Evolutionary conservation across 2,888 invertebrate genomes (phyloP).

Genomic region (Lithosia quadra): DNA sequence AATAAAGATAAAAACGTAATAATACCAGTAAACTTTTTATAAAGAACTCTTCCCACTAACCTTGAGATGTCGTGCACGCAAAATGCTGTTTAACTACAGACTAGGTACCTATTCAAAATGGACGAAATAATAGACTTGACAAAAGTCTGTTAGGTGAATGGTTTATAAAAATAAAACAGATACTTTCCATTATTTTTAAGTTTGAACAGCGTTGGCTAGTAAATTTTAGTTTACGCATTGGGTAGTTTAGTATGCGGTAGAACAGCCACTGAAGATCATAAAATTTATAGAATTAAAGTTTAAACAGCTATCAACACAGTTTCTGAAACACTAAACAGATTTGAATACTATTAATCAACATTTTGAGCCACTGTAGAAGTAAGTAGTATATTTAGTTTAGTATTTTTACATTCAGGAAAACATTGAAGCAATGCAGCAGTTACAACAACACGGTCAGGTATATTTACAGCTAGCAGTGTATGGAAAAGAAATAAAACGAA

Average conservation of each 20-base stretch:
- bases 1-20: neutral
- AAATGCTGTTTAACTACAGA: neutral
- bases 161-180: neutral
- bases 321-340: slow-evolving; percentile 46
- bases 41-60: neutral
- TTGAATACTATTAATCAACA: slow-evolving; percentile 23
- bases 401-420: neutral
- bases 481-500: slow-evolving; percentile 31
- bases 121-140: neutral
- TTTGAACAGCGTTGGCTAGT: slow-evolving; percentile 22
- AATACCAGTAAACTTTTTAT: neutral
- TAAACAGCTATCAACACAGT: slow-evolving; percentile 36
- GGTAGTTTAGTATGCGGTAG: slow-evolving; percentile 44
- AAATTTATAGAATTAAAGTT: slow-evolving; percentile 50
- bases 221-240: slow-evolving; percentile 48
- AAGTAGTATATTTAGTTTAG: neutral
- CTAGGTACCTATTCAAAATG: neutral
- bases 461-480: slow-evolving; percentile 24
- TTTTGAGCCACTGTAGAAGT: neutral
- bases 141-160: neutral
- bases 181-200: slow-evolving; percentile 18
- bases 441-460: neutral
- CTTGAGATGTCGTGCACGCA: neutral
- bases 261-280: slow-evolving; percentile 42
- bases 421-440: neutral